Percentiles rank a stretch among this genome's conserved stretches.
Evolutionary conservation across 2,113 vertebrate species (phyloP).

Genomic region (Fulmarus glacialis): DNA sequence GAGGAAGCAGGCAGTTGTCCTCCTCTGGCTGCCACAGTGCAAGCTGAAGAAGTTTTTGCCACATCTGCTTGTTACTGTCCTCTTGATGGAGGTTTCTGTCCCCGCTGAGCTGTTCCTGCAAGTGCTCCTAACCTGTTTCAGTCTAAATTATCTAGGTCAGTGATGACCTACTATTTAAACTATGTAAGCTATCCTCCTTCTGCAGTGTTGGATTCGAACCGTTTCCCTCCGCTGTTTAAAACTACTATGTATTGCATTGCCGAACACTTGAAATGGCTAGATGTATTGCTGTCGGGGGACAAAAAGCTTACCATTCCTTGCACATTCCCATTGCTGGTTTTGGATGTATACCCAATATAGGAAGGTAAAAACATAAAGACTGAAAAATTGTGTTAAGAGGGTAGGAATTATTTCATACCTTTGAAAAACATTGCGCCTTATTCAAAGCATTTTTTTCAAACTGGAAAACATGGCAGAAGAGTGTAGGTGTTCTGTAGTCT

Average conservation of each 20-base stretch:
- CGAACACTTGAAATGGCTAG: not conserved
- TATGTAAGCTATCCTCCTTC: not conserved
- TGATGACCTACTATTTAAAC: not conserved
- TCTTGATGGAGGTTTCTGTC: not conserved
- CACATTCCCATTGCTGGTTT: not conserved
- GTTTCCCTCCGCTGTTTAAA: not conserved
- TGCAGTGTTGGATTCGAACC: not conserved
- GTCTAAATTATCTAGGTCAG: not conserved
- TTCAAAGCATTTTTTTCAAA: not conserved
- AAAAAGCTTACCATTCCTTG: not conserved
- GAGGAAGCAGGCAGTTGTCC: not conserved
- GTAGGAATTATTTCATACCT: not conserved
- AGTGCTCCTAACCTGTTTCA: not conserved
- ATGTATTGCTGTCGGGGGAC: not conserved
- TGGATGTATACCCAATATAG: not conserved
- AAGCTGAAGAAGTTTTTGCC: not conserved
- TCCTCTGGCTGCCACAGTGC: not conserved
- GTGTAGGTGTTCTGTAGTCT: not conserved
- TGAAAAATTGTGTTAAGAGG: not conserved
- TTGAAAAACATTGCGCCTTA: not conserved
- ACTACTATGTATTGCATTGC: not conserved
- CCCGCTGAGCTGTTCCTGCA: not conserved
- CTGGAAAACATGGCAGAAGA: not conserved
- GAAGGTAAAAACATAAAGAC: not conserved
- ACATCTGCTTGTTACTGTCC: not conserved